Evolutionary conservation across 2,797 vertebrate species (phyloP).

Genomic region (Loris lydekkerianus): DNA sequence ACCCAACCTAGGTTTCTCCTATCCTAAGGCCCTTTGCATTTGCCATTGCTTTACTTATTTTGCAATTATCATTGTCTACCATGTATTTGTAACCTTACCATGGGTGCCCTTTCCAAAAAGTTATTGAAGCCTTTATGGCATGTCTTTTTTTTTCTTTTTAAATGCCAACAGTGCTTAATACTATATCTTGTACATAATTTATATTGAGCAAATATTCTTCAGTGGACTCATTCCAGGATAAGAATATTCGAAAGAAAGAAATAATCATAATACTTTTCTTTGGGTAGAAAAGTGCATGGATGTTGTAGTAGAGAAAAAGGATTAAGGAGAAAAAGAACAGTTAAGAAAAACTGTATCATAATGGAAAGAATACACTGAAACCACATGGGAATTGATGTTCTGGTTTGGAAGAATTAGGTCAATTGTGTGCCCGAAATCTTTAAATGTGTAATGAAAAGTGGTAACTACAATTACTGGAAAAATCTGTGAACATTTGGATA

Average conservation of each 20-base stretch:
- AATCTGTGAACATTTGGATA: neutral
- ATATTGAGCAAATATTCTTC: neutral
- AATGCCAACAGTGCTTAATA: neutral
- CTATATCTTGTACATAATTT: neutral
- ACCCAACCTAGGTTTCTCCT: neutral
- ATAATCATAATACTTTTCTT: neutral
- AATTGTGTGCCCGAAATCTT: conserved; percentile 10
- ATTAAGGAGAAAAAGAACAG: conserved; percentile 46
- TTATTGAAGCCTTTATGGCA: neutral
- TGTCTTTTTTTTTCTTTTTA: neutral
- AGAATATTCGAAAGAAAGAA: conserved; percentile 7
- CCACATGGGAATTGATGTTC: neutral
- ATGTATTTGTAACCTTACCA: neutral
- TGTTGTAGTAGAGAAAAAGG: conserved; percentile 1
- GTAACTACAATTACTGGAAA: neutral
- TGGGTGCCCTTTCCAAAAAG: neutral
- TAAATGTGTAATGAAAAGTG: neutral
- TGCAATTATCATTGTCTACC: neutral
- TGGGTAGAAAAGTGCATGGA: neutral
- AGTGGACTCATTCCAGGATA: neutral
- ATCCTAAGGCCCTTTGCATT: neutral
- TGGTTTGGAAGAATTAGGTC: conserved; percentile 44
- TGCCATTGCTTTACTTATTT: neutral
- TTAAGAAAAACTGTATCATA: conserved; percentile 21
- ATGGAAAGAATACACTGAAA: neutral